Evolutionary conservation across 2,888 invertebrate genomes (phyloP).

Genomic region (Brachynemurus nebulosus): DNA sequence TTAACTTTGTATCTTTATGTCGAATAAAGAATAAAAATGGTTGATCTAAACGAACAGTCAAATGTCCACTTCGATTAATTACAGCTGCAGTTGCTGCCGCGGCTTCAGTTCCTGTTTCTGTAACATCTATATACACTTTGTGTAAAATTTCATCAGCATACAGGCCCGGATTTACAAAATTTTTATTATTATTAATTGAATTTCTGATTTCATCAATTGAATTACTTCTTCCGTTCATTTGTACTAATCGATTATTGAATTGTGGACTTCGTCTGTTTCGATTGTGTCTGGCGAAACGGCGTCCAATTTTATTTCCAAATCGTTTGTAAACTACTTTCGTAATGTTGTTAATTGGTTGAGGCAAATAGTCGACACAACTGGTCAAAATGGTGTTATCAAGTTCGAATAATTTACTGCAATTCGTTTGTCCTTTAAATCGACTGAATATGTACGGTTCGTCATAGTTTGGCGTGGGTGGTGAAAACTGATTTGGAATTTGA

Average conservation of each 20-base stretch:
- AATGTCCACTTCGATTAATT: conserved; percentile 37
- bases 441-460: neutral
- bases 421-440: conserved; percentile 11
- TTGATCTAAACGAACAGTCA: conserved; percentile 43
- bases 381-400: conserved; percentile 21
- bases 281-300: conserved; percentile 24
- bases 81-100: conserved; percentile 48
- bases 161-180: conserved; percentile 41
- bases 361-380: conserved; percentile 11
- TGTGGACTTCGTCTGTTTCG: conserved; percentile 5
- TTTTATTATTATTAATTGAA: conserved; percentile 24
- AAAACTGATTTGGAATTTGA: neutral
- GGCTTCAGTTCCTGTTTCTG: conserved; percentile 57
- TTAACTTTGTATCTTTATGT: conserved; percentile 46
- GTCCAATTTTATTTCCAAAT: conserved; percentile 26
- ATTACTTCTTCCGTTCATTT: conserved; percentile 7
- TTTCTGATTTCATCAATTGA: conserved; percentile 23
- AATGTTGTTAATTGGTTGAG: conserved; percentile 18
- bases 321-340: conserved; percentile 24
- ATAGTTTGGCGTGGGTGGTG: neutral
- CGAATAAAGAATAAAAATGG: conserved; percentile 65
- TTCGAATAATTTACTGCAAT: conserved; percentile 24
- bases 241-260: no score
- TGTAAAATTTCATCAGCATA: conserved; percentile 49
- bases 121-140: conserved; percentile 48